Percentiles rank a stretch among this genome's conserved stretches.
phyloP scores from a whole-genome alignment of 2,797 vertebrate genomes.

The Pangasius macronema region DNA sequence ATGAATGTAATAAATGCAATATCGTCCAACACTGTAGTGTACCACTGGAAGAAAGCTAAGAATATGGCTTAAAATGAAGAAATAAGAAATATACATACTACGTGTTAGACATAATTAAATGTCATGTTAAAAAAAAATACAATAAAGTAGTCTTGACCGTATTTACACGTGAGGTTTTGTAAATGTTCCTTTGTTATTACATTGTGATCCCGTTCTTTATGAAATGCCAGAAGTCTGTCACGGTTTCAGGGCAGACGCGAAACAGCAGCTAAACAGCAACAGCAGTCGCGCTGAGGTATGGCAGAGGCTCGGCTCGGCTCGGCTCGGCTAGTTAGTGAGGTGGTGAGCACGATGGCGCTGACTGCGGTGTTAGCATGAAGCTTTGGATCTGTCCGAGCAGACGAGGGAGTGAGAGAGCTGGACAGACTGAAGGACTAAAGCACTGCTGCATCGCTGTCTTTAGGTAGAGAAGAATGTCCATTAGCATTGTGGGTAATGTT shows the following conservation, averaged over 20 bases:
- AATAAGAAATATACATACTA: background rate
- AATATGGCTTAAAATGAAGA: background rate
- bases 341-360: background rate
- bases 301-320: background rate
- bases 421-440: background rate
- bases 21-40: background rate
- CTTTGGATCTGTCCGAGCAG: no score
- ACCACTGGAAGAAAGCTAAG: background rate
- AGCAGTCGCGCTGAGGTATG: background rate
- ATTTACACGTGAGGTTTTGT: background rate
- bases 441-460: background rate
- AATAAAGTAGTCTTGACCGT: background rate
- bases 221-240: background rate
- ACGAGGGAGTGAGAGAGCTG: background rate
- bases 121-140: no score
- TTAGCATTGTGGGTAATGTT: background rate
- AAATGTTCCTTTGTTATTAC: slow-evolving; percentile 5
- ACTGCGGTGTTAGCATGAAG: background rate
- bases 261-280: background rate
- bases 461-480: background rate
- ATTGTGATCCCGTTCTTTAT: background rate
- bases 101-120: background rate
- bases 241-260: background rate
- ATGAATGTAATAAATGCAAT: background rate
- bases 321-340: background rate